Conservation (phyloP, 2,797 vertebrate species). For the Spizella passerina region DNA sequence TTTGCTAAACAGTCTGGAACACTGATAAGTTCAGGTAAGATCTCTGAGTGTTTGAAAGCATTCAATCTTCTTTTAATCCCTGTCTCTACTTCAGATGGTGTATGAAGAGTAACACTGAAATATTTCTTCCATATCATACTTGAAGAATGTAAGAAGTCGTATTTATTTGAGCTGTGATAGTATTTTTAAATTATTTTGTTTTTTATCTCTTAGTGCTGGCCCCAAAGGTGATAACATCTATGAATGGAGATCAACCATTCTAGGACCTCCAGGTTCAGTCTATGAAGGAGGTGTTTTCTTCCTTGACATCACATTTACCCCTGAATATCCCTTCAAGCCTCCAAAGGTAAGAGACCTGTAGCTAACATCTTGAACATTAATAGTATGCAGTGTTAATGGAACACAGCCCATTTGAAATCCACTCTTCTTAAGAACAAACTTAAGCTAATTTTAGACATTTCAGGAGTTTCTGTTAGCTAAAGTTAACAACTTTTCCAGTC, state of each 20-base stretch:
- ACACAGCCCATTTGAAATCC: background rate
- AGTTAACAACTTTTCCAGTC: background rate
- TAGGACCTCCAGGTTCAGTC: slow-evolving; percentile 95
- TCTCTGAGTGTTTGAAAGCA: background rate
- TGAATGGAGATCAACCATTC: slow-evolving; percentile 95
- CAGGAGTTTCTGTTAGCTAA: background rate
- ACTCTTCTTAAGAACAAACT: background rate
- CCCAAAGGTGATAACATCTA: slow-evolving; percentile 97
- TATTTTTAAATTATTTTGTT: background rate
- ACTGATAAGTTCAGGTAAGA: background rate
- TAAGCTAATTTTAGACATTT: background rate
- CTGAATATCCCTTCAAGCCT: slow-evolving; percentile 97
- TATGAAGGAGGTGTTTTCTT: slow-evolving; percentile 96
- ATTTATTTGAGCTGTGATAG: background rate
- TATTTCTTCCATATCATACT: background rate
- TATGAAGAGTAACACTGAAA: background rate
- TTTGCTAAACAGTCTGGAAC: background rate
- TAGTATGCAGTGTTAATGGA: background rate
- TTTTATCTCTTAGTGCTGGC: slow-evolving; percentile 81
- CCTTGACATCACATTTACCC: slow-evolving; percentile 94
- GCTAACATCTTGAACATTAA: background rate
- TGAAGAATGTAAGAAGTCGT: background rate
- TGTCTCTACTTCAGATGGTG: background rate
- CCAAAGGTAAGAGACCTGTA: slow-evolving; percentile 86
- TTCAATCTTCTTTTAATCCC: background rate